phyloP scores from a whole-genome alignment of 2,888 invertebrate species.

The Melanotus villosus region DNA sequence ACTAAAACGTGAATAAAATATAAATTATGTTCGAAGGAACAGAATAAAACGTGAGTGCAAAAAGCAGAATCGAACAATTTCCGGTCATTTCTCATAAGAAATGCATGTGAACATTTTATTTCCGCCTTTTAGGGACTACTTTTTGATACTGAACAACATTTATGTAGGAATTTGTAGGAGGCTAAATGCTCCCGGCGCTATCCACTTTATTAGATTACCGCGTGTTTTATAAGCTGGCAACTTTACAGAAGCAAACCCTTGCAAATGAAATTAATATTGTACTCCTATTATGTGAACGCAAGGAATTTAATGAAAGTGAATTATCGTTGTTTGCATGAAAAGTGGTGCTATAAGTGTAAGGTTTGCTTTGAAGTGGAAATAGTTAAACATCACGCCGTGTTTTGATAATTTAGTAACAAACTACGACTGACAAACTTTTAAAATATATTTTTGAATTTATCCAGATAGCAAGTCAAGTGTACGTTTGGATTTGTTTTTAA shows the following conservation, averaged over 20 bases:
- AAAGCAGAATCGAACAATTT: slow-evolving; percentile 21
- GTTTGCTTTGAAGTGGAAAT: neutral
- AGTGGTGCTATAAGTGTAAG: neutral
- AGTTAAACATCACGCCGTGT: neutral
- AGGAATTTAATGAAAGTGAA: neutral
- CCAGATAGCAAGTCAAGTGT: too few species aligned
- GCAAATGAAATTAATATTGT: slow-evolving; percentile 5
- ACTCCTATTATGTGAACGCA: neutral
- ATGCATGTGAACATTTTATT: slow-evolving; percentile 35
- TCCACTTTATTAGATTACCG: slow-evolving; percentile 36
- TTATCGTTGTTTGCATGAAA: neutral
- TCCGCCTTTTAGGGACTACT: slow-evolving; percentile 27
- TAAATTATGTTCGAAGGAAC: neutral
- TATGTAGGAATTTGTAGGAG: slow-evolving; percentile 31
- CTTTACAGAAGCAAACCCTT: slow-evolving; percentile 23
- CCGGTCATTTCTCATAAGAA: slow-evolving; percentile 32
- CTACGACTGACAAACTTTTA: too few species aligned
- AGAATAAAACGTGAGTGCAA: slow-evolving; percentile 2
- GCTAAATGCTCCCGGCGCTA: slow-evolving; percentile 29
- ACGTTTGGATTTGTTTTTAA: too few species aligned
- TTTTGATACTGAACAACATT: slow-evolving; percentile 28
- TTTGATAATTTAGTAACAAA: too few species aligned
- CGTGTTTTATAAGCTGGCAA: slow-evolving; percentile 27
- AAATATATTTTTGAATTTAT: too few species aligned
- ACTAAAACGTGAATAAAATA: slow-evolving; percentile 20